Conservation (phyloP, 2,797 vertebrate species). For the Phrynocephalus forsythii region DNA sequence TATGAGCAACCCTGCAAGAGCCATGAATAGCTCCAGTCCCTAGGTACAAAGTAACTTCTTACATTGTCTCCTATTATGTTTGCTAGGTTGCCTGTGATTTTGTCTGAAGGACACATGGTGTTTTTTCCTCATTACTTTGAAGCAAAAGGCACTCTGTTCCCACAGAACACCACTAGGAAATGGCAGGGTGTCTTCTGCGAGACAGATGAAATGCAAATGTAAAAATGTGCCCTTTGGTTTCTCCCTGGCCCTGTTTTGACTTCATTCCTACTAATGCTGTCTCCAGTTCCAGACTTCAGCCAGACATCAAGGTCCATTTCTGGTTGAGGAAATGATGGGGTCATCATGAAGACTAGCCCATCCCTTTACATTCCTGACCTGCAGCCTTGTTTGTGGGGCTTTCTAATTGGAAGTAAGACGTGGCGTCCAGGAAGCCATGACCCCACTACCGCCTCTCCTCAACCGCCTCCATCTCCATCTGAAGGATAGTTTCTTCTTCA, state of each 20-base stretch:
- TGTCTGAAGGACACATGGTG: neutral
- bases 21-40: too few relatives aligned
- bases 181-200: neutral
- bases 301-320: neutral
- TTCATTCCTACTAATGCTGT: neutral
- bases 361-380: neutral
- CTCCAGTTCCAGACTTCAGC: neutral
- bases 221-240: neutral
- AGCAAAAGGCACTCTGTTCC: neutral
- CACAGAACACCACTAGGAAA: neutral
- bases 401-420: conserved; percentile 31
- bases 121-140: neutral
- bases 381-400: neutral
- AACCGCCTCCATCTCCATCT: neutral
- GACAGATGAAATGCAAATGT: neutral
- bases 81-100: neutral
- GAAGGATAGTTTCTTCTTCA: conserved; percentile 26
- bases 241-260: conserved; percentile 17
- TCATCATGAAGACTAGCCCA: neutral
- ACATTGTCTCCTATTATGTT: neutral
- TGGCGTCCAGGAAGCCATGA: neutral
- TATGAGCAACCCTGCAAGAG: too few relatives aligned
- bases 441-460: neutral
- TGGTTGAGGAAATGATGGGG: conserved; percentile 3
- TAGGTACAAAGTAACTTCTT: too few relatives aligned